Evolutionary conservation across 1,140 invertebrate species (phyloP), one percentile per base, ranked within the genome.

Genomic region (Drosophila pallidifrons): DNA sequence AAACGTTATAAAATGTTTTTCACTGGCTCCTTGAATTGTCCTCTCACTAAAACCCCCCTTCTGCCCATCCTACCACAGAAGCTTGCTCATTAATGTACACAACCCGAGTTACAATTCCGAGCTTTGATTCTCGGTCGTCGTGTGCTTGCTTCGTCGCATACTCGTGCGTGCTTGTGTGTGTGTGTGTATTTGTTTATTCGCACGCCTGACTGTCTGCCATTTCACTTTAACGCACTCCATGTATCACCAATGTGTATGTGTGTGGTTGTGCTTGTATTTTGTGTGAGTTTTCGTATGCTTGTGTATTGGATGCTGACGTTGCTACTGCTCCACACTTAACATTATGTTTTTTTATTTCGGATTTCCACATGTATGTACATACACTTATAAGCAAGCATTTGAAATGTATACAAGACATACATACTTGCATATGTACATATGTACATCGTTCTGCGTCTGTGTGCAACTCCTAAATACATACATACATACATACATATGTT

Each of bases 21-120:
- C 77, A 60, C 65, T 88, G 80, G 80, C 83, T 88, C 85, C 83
- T 88, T 88, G 74, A 89, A 78, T 89, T 79, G 85, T 88, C 83
- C 83, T 89, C 83, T 88, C 61, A 66, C 54, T 70, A 71, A 28
- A 60, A 51, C 15, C 68, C 49, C 41, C 38, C 41, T 25, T 25
- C 20, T 1, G 38, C 8, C 51, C 41, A 3, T 35, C 10, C 3
- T 35, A 25, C 49, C 54, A 6, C 66, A 25, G n/a, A 25, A 43
- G 15, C n/a, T 35, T 59, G 58, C 83, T 67, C 82, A 88, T 88
- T 88, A 80, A 87, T 71, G 41, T 78, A 82, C 72, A 49, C 35
- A 38, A 38, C 49, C 41, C 11, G 28, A 52, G n/a, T 32, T 3
- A n/a, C 25, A 25, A 54, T 4, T 54, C 28, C 51, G 58, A 88